These are phyloP conservation scores for Odontophorus gujanensis DNA, from an alignment of 2,113 vertebrate species.

Conservation along the genomic window DNA sequence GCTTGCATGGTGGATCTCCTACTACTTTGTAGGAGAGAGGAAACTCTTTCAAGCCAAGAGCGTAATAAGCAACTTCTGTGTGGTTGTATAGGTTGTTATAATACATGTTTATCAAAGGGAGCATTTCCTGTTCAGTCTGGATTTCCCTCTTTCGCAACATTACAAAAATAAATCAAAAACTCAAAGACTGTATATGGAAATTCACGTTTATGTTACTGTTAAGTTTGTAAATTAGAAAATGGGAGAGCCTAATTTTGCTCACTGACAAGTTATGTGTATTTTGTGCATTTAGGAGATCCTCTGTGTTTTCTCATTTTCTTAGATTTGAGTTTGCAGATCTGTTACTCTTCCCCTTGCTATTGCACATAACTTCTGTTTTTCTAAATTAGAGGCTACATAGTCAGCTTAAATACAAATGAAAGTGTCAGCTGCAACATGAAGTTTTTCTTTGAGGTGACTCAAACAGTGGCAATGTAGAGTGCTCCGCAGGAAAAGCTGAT, in stretches of 20 bases:
- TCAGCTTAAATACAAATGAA: background rate
- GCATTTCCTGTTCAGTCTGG: background rate
- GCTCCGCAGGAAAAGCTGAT: background rate
- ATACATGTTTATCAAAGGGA: background rate
- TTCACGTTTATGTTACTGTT: background rate
- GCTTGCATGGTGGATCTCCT: background rate
- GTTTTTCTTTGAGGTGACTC: background rate
- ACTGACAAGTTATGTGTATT: background rate
- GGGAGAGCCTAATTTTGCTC: background rate
- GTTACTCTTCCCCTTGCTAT: background rate
- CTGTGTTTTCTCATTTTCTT: background rate
- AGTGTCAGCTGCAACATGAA: background rate
- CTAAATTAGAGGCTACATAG: background rate
- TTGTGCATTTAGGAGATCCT: background rate
- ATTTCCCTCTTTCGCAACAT: background rate
- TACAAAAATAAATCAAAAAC: constrained; percentile 1
- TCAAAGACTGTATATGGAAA: background rate
- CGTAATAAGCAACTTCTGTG: background rate
- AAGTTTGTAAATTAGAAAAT: background rate
- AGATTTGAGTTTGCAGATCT: background rate
- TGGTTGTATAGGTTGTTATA: background rate
- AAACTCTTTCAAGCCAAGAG: background rate
- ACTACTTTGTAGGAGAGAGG: background rate
- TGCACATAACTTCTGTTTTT: background rate
- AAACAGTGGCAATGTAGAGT: background rate